Conservation (phyloP, 2,888 invertebrate genomes). For the Pachycephus smyrnensis region DNA sequence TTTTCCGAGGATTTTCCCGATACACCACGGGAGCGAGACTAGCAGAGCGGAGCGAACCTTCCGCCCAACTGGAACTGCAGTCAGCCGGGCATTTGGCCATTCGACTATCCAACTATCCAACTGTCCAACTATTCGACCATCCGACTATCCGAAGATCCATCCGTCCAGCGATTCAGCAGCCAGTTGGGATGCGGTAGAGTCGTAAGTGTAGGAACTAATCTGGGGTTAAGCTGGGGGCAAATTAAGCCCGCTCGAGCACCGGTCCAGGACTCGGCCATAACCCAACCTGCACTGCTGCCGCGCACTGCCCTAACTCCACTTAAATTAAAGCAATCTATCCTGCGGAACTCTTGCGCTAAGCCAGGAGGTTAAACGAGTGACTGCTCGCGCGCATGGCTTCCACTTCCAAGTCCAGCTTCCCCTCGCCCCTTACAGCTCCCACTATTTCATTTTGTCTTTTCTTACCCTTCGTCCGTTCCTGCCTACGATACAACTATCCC, state of each 20-base stretch:
- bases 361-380: constrained; percentile 52
- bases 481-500: too few species aligned
- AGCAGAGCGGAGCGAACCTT: too few species aligned
- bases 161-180: not conserved
- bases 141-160: too few species aligned
- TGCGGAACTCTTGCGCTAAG: constrained; percentile 56
- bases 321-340: constrained; percentile 64
- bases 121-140: too few species aligned
- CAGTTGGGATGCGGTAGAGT: constrained; percentile 15
- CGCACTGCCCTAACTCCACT: constrained; percentile 51
- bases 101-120: too few species aligned
- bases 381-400: constrained; percentile 22
- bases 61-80: too few species aligned
- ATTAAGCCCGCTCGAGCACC: constrained; percentile 51
- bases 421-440: too few species aligned
- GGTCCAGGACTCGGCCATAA: constrained; percentile 50
- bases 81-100: too few species aligned
- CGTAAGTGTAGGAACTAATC: constrained; percentile 43
- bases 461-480: too few species aligned
- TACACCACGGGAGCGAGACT: too few species aligned
- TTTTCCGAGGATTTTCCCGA: too few species aligned
- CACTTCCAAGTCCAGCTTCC: not conserved
- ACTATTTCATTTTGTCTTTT: too few species aligned
- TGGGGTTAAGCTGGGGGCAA: constrained; percentile 46
- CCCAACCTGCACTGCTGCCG: constrained; percentile 38